Base-by-base conservation (phyloP, 2,113 vertebrate species). In the Siphamia tubifer region DNA sequence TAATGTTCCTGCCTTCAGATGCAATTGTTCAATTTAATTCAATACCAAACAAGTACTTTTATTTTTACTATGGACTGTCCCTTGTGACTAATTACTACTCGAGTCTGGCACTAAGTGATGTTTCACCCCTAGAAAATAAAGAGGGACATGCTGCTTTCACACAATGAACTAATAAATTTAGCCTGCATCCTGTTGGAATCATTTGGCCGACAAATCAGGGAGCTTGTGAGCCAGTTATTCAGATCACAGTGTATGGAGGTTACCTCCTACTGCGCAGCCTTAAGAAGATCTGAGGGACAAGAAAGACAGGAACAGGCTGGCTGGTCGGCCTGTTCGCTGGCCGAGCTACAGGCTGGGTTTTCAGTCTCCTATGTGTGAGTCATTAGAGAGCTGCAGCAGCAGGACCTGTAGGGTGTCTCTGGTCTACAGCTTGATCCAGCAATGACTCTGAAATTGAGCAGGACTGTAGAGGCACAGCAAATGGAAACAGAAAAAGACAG, bases 201-300 rank as follows among this genome's bases (percentile, higher is more conserved):
- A 74, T 85, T 83, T 81, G 79, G 80, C 74, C 51, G 45, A 87
- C 72, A 89, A 88, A 92, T 84, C 78, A 84, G 77, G 54, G 17
- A 75, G 56, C 68, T 36, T 20, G 20, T 62, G 71, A 78, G 72
- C 58, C 77, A 66, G 82, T 78, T 84, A 89, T 87, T 77, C 70
- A 82, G 77, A 84, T 90, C 83, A 79, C 85, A 86, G 78, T 79
- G 74, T 73, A 84, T 44, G 71, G 63, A 79, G 85, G 82, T 88
- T 77, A 73, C 79, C 88, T 84, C 86, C 78, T 64, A 52, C 86
- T 49, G 86, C 9, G 69, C 53, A 27, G 54, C 64, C 74, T 77
- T 88, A 71, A 74, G 78, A 69, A 85, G 83, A 86, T 91, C 87
- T 88, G 62, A 90, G 73, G 63, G 60, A 63, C 45, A 16, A 67